Evolutionary conservation across 2,113 vertebrate species (phyloP).

Genomic region (Paramormyrops kingsleyae): DNA sequence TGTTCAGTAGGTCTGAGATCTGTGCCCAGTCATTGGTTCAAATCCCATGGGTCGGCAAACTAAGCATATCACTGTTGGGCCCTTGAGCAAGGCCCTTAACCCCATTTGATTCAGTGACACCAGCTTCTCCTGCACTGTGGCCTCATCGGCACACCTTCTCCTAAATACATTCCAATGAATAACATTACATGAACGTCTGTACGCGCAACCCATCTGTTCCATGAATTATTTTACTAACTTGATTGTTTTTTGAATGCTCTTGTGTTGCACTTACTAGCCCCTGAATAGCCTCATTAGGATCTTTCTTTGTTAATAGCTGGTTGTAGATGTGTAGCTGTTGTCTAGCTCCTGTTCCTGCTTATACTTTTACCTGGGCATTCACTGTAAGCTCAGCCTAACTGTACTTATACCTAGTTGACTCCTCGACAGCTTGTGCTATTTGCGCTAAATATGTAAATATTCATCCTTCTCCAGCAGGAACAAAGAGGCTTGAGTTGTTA

Average conservation of each 20-base stretch:
- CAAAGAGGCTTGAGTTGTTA: neutral
- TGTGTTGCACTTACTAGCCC: neutral
- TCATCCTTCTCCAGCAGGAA: neutral
- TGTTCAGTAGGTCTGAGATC: neutral
- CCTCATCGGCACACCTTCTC: neutral
- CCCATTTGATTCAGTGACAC: neutral
- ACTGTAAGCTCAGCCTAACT: neutral
- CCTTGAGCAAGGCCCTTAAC: neutral
- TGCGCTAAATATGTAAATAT: neutral
- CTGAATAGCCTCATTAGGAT: neutral
- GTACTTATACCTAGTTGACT: neutral
- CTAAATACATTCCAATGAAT: neutral
- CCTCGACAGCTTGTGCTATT: neutral
- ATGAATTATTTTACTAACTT: neutral
- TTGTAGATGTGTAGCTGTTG: neutral
- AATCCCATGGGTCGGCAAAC: neutral
- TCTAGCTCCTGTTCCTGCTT: neutral
- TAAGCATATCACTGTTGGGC: neutral
- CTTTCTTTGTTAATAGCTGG: neutral
- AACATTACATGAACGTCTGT: neutral
- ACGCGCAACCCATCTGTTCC: neutral
- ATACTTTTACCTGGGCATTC: neutral
- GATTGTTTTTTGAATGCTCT: neutral
- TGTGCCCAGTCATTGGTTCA: neutral
- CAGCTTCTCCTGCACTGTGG: neutral